Conservation (phyloP, 2,797 vertebrate genomes). For the Dallia pectoralis region DNA sequence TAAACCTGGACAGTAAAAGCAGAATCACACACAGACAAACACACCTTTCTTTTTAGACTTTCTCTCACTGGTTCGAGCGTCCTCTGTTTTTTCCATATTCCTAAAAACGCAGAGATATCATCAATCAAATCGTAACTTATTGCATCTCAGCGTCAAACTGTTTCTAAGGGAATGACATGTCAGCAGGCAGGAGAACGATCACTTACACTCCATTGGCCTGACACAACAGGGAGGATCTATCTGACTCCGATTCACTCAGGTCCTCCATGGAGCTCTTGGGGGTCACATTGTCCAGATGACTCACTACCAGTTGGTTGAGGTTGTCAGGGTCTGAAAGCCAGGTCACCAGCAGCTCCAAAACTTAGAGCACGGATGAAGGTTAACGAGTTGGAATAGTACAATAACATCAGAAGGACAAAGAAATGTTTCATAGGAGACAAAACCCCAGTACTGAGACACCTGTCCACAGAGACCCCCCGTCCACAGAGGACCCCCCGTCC, state of each 20-base stretch:
- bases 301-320: slow-evolving; percentile 77
- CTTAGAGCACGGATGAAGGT: slow-evolving; percentile 51
- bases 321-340: slow-evolving; percentile 77
- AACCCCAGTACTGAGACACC: background rate
- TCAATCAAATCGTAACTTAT: slow-evolving; percentile 3
- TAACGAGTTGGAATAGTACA: background rate
- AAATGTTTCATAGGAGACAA: background rate
- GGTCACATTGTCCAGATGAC: slow-evolving; percentile 61
- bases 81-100: slow-evolving; percentile 40
- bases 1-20: too few relatives aligned
- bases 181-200: background rate
- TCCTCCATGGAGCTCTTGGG: slow-evolving; percentile 55
- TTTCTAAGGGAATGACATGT: background rate
- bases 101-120: slow-evolving; percentile 34
- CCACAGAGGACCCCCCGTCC: background rate
- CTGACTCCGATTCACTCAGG: slow-evolving; percentile 50
- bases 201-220: slow-evolving; percentile 40
- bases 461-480: background rate
- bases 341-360: slow-evolving; percentile 64
- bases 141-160: background rate
- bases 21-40: slow-evolving; percentile 11
- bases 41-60: slow-evolving; percentile 69
- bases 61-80: slow-evolving; percentile 21
- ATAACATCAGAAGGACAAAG: background rate
- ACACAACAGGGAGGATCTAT: slow-evolving; percentile 46